Base-by-base conservation (phyloP, 1,140 invertebrate genomes). In the Daktulosphaira vitifoliae region DNA sequence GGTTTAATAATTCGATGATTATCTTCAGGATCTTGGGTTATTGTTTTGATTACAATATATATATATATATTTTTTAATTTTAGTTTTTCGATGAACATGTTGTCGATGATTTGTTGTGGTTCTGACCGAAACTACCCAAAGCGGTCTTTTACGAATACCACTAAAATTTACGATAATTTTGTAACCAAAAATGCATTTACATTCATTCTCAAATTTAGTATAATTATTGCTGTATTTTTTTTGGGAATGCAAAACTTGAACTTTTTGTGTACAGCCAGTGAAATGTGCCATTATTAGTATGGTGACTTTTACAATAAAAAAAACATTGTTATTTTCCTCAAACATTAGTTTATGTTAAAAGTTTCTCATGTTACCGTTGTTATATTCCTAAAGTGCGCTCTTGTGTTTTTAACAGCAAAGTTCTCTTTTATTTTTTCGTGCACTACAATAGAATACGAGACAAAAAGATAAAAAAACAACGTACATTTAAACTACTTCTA, bases 31-130 rank as follows among this genome's bases (percentile, higher is more conserved):
- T 48, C 46, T 44, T 38, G 54, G 42, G 26, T 62, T 62, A 48
- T 62, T 62, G 56, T 62, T 62, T 62, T 25, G 56, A 59, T 59
- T 59, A 59, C 54, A 44, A 25, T 38, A n/a, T n/a, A n/a, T n/a
- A n/a, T n/a, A n/a, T n/a, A n/a, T n/a, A n/a, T n/a, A 18, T 48
- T 46, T 59, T 56, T 52, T 53, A 39, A 42, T 56, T 52, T 54
- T 51, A 29, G 20, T 38, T 8, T 62, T 62, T 48, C 29, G 11
- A n/a, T n/a, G 23, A 44, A 25, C 39, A 18, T 42, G 54, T 59
- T 38, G 42, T 59, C 39, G 39, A 23, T 59, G 54, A 46, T 59
- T 59, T 59, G 54, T 59, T 59, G 23, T 26, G 16, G n/a, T 6
- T 11, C 23, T 8, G 15, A 9, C n/a, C 15, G 1, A 26, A 7